These are phyloP conservation scores for Mimas tiliae DNA, from an alignment of 2,888 invertebrate genomes.

Conservation along the genomic window DNA sequence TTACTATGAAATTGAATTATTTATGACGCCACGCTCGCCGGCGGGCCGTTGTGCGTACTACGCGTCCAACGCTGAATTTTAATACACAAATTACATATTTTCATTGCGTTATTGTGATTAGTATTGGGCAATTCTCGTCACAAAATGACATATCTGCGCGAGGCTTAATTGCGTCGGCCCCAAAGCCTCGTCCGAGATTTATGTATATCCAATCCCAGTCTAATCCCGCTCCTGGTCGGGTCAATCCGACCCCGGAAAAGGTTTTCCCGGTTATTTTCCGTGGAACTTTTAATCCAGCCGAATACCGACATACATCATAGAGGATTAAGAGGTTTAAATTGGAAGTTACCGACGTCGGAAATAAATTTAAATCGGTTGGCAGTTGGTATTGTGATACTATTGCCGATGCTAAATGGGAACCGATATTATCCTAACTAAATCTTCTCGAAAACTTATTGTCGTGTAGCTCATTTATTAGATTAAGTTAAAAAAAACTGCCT, in stretches of 20 bases:
- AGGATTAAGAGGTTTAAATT: constrained; percentile 85
- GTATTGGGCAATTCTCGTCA: constrained; percentile 67
- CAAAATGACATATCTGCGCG: constrained; percentile 78
- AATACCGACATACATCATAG: constrained; percentile 85
- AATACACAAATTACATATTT: constrained; percentile 78
- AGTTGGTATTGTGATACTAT: constrained; percentile 83
- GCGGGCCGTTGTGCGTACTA: constrained; percentile 71
- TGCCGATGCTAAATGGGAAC: constrained; percentile 79
- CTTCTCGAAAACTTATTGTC: constrained; percentile 59
- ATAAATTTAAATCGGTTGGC: constrained; percentile 85
- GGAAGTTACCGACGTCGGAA: constrained; percentile 85
- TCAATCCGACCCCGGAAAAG: constrained; percentile 84
- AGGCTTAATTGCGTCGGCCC: constrained; percentile 81
- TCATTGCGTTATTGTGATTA: constrained; percentile 60
- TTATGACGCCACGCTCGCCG: constrained; percentile 75
- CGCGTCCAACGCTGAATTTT: constrained; percentile 76
- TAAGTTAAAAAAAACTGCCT: too few relatives aligned
- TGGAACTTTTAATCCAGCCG: constrained; percentile 84
- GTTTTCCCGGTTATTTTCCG: constrained; percentile 85
- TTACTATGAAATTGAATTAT: constrained; percentile 85
- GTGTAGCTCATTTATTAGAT: not conserved
- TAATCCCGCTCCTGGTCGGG: constrained; percentile 81
- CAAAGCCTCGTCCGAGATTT: constrained; percentile 81
- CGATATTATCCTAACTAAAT: constrained; percentile 78
- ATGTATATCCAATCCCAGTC: constrained; percentile 84